Evolutionary conservation across 2,113 vertebrate genomes (phyloP).

Genomic region (Progne subis): DNA sequence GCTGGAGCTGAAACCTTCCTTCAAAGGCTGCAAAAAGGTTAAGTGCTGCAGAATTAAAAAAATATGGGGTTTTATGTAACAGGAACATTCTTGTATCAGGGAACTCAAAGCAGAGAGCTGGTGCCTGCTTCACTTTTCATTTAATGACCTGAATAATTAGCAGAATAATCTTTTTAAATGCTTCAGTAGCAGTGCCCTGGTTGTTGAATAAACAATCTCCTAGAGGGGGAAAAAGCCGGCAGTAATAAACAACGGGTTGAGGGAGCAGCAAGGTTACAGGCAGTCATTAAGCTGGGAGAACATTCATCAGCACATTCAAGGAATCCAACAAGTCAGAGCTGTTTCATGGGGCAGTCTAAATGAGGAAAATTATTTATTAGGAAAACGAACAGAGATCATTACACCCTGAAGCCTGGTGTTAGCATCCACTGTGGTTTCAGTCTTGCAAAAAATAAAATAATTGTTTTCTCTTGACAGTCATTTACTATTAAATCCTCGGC

Average conservation of each 20-base stretch:
- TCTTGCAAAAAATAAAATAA: background rate
- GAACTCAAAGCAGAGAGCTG: background rate
- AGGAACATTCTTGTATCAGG: background rate
- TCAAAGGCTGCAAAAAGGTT: background rate
- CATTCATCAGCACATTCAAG: background rate
- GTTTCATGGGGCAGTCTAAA: background rate
- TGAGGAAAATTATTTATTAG: slow-evolving; percentile 3
- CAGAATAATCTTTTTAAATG: slow-evolving; percentile 30
- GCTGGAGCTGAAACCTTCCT: background rate
- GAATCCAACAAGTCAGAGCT: background rate
- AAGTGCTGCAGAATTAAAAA: background rate
- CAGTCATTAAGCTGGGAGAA: background rate
- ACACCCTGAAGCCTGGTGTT: background rate
- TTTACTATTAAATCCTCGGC: background rate
- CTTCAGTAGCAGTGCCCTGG: background rate
- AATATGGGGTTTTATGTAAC: background rate
- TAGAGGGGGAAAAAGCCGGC: background rate
- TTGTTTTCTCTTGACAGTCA: background rate
- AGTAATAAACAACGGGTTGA: background rate
- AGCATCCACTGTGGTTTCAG: background rate
- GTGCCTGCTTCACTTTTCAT: background rate
- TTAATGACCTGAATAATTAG: slow-evolving; percentile 25
- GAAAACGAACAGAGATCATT: background rate
- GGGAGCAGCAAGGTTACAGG: background rate
- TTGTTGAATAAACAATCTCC: background rate